Evolutionary conservation across 2,797 vertebrate genomes (phyloP).

Genomic region (Rhincodon typus): DNA sequence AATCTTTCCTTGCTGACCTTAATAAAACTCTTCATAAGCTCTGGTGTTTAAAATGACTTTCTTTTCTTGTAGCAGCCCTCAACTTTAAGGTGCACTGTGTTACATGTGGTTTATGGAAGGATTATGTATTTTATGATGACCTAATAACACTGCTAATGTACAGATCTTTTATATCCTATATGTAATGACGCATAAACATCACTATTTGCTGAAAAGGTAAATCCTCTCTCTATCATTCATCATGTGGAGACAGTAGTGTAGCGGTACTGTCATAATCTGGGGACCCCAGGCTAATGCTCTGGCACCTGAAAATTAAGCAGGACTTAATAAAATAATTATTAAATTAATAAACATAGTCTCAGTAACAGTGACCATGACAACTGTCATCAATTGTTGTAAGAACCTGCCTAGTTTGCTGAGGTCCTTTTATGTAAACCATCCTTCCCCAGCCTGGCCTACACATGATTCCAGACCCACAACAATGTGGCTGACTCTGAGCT

Average conservation of each 20-base stretch:
- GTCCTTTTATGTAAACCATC: not conserved
- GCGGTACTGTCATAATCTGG: not conserved
- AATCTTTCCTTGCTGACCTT: too few species aligned
- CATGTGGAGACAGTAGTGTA: not conserved
- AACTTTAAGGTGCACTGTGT: not conserved
- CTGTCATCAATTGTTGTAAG: not conserved
- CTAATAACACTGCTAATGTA: not conserved
- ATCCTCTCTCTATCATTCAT: not conserved
- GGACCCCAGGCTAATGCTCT: not conserved
- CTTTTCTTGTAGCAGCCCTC: not conserved
- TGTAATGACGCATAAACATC: not conserved
- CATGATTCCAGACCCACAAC: not conserved
- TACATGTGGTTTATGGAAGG: not conserved
- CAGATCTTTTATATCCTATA: not conserved
- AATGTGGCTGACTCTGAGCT: not conserved
- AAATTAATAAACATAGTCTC: not conserved
- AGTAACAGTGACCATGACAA: not conserved
- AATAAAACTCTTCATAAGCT: too few species aligned
- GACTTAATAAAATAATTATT: not conserved
- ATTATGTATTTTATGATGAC: not conserved
- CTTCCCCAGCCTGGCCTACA: not conserved
- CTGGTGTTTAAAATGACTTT: not conserved
- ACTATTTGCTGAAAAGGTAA: not conserved
- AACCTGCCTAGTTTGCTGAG: not conserved
- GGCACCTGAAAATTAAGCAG: not conserved